phyloP scores from a whole-genome alignment of 2,888 invertebrate species.

The Sinelater perroti region DNA sequence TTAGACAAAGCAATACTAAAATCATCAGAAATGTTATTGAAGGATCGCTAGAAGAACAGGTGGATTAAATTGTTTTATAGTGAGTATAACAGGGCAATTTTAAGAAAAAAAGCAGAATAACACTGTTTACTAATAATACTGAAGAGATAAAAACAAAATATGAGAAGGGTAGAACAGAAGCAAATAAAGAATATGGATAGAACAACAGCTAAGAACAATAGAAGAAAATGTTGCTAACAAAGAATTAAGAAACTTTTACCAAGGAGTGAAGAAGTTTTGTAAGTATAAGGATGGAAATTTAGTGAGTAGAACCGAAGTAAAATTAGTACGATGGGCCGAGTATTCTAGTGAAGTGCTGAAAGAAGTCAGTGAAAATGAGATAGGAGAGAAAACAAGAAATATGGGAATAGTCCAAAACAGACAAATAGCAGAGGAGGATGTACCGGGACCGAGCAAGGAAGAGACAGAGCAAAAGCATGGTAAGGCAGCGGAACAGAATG shows the following conservation, averaged over 20 bases:
- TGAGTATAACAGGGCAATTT: neutral
- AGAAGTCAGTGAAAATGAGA: no score
- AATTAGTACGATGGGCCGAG: no score
- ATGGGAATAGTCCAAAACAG: neutral
- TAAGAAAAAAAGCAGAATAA: neutral
- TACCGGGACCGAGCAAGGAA: neutral
- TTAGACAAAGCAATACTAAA: no score
- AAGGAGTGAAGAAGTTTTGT: neutral
- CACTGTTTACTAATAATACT: neutral
- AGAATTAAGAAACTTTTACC: no score
- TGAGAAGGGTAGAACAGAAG: neutral
- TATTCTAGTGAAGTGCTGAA: no score
- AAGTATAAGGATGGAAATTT: no score
- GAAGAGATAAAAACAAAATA: neutral
- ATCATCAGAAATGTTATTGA: neutral
- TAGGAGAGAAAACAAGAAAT: neutral
- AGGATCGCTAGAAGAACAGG: neutral
- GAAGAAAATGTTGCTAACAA: neutral
- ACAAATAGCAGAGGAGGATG: neutral
- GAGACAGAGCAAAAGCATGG: neutral
- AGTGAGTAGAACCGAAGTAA: neutral
- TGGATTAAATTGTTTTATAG: neutral
- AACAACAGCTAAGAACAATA: no score
- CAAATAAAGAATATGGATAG: no score
- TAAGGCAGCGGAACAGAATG: neutral